Base-by-base conservation (phyloP, 2,113 vertebrate species). In the Gadus chalcogrammus region DNA sequence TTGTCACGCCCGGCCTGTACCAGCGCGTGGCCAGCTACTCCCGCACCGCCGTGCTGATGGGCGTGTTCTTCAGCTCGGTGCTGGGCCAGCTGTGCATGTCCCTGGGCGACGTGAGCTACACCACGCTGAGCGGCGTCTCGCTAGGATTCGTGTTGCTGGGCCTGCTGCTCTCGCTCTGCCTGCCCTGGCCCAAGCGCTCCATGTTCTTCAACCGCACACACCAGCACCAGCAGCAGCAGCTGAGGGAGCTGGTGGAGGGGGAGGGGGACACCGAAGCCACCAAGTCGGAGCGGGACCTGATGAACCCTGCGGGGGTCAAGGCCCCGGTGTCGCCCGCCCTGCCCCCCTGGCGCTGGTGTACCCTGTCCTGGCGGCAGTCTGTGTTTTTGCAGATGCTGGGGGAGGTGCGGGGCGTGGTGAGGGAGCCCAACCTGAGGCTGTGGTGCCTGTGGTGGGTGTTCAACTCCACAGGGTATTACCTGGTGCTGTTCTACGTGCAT, bases 391-490 rank as follows among this genome's bases (percentile, higher is more conserved):
- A 92, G 48, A 94, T 96, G 94, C 79, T 96, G 74, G 59, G 70
- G 56, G 94, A 97, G 86, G 66, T 97, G 60, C 79, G 71, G 27
- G 56, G 42, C 0, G 69, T 91, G 15, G 52, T 83, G 20, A 78
- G 1, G 72, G 87, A 77, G 53, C 94, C 95, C 0, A 94, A 84
- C 80, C 89, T 99, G 56, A 92, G 94, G 27, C 92, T 98, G 61
- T 99, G 97, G 97, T 98, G 88, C 58, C 73, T 97, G 65, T 99
- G 97, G 97, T 99, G 97, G 97, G 16, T 98, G 68, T 94, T 97
- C 82, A 98, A 93, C 91, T 99, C 96, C 0, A 89, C 95, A 0
- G 96, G 96, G 20, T 99, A 99, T 88, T 99, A 99, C 85, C 84
- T 99, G 85, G 82, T 99, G 67, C 74, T 96, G 38, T 98, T 95